phyloP scores from a whole-genome alignment of 2,888 invertebrate species.

The Cremastobaeus sp. region DNA sequence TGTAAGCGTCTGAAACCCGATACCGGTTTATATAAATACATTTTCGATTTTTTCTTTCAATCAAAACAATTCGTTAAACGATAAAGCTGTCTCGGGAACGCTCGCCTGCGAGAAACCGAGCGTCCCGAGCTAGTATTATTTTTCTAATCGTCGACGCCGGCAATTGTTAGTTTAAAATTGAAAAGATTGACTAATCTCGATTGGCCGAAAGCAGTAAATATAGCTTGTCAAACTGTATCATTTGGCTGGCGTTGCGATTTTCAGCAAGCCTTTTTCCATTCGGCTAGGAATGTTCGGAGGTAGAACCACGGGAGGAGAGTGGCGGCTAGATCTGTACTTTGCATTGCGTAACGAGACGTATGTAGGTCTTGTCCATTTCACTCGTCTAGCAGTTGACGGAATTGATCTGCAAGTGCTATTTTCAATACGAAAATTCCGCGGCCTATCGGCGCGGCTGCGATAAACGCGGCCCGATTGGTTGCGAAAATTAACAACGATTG shows the following conservation, averaged over 20 bases:
- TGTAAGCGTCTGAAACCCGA: too few relatives aligned
- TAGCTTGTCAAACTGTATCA: slow-evolving; percentile 35
- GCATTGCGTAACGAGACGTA: slow-evolving; percentile 56
- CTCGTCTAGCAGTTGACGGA: slow-evolving; percentile 49
- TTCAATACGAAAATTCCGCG: slow-evolving; percentile 18
- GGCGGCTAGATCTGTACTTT: slow-evolving; percentile 43
- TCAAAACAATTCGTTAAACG: too few relatives aligned
- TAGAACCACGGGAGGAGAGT: slow-evolving; percentile 35
- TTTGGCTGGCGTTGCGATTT: slow-evolving; percentile 46
- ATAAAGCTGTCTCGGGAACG: too few relatives aligned
- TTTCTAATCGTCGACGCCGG: too few relatives aligned
- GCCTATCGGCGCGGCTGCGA: not conserved
- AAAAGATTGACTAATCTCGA: slow-evolving; percentile 18
- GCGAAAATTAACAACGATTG: slow-evolving; percentile 26
- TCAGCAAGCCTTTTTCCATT: slow-evolving; percentile 46
- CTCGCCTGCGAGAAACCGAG: too few relatives aligned
- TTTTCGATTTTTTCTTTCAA: too few relatives aligned
- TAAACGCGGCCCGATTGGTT: slow-evolving; percentile 7
- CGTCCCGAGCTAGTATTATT: too few relatives aligned
- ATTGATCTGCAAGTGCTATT: slow-evolving; percentile 30
- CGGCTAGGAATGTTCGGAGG: slow-evolving; percentile 40
- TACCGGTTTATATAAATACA: too few relatives aligned
- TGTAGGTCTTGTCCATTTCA: slow-evolving; percentile 58
- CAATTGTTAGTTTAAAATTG: slow-evolving; percentile 13
- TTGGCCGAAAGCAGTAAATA: slow-evolving; percentile 24